A percentile compares a stretch with the other conserved stretches of the same genome.
Conservation (phyloP, 1,140 invertebrate genomes). For the fruit fly (Drosophila melanogaster) region DNA sequence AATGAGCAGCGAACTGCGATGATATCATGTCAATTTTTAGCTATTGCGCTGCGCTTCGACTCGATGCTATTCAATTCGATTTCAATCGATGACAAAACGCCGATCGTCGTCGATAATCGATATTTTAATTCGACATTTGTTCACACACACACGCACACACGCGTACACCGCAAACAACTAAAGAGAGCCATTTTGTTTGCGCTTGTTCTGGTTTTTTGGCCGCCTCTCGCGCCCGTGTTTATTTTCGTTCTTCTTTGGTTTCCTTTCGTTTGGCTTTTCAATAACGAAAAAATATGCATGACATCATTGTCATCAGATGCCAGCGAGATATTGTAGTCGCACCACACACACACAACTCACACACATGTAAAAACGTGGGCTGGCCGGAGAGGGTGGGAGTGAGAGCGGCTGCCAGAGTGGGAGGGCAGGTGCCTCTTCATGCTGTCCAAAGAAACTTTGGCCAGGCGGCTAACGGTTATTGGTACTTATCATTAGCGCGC, state of each 20-base stretch:
- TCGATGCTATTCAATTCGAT: too few species aligned
- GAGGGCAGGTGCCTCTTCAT: conserved; percentile 28
- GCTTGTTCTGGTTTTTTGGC: conserved; percentile 22
- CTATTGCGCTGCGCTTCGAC: conserved; percentile 4
- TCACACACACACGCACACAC: neutral
- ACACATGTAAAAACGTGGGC: conserved; percentile 13
- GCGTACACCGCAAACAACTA: conserved; percentile 13
- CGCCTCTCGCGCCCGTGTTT: conserved; percentile 20
- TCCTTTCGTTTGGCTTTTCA: conserved; percentile 61
- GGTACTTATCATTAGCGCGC: conserved; percentile 17
- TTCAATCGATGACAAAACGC: conserved; percentile 25
- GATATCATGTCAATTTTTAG: conserved; percentile 48
- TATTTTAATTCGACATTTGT: conserved; percentile 20
- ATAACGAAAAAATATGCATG: conserved; percentile 82
- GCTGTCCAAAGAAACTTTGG: conserved; percentile 2
- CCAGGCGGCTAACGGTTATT: conserved; percentile 41
- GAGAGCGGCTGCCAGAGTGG: neutral
- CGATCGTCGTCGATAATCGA: conserved; percentile 33
- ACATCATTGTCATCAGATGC: conserved; percentile 66
- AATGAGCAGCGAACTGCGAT: conserved; percentile 16
- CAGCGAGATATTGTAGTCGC: conserved; percentile 37
- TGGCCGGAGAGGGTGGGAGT: neutral
- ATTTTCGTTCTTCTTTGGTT: conserved; percentile 57
- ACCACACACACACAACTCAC: conserved; percentile 10
- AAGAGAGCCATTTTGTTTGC: conserved; percentile 41